These are phyloP conservation scores for Pelmatolapia mariae DNA, from an alignment of 2,113 vertebrate species.

Conservation along the genomic window DNA sequence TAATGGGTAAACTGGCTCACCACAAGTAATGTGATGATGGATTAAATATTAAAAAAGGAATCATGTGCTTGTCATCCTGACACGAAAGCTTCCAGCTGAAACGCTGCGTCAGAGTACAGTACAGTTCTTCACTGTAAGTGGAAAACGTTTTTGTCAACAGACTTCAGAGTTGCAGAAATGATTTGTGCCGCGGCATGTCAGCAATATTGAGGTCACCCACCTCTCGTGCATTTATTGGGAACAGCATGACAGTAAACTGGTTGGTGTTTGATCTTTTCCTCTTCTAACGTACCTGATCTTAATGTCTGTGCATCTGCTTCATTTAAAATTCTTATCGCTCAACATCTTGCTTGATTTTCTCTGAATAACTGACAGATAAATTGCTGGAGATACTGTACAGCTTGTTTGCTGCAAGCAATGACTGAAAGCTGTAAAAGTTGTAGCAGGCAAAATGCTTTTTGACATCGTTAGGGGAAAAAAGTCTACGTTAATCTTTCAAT, in stretches of 20 bases:
- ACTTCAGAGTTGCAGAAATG: neutral
- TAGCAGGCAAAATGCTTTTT: neutral
- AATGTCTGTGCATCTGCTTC: neutral
- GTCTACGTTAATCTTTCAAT: neutral
- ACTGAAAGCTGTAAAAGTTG: neutral
- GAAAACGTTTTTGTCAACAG: neutral
- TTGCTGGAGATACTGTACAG: neutral
- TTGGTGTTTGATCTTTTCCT: neutral
- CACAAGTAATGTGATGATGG: neutral
- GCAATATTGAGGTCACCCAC: neutral
- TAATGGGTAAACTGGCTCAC: neutral
- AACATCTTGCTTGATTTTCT: neutral
- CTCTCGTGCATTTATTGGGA: neutral
- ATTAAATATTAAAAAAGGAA: slow-evolving; percentile 1
- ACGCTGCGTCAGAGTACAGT: neutral
- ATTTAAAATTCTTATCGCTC: neutral
- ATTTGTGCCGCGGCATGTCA: neutral
- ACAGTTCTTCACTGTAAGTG: neutral
- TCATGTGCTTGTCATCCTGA: neutral
- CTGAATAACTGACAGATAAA: neutral
- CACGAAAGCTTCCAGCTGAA: neutral
- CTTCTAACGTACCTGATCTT: neutral
- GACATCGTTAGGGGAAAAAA: fast-evolving
- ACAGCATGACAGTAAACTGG: neutral
- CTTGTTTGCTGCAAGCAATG: neutral